Base-by-base conservation (phyloP, 2,113 vertebrate genomes). In the Rhegmatorhina hoffmannsi region DNA sequence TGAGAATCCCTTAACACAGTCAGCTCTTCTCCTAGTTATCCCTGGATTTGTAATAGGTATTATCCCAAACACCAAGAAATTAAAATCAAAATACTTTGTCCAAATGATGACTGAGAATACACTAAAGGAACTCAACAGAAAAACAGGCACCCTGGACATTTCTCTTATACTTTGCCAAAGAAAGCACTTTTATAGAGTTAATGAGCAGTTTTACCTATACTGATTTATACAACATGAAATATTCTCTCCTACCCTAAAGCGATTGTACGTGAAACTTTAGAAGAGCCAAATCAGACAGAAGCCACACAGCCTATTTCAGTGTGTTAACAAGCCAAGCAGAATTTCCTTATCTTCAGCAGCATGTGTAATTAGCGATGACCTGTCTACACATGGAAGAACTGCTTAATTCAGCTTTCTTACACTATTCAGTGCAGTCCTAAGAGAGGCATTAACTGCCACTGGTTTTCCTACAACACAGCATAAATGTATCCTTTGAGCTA, bases 351-450 rank as follows among this genome's bases (percentile, higher is more conserved):
- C 76, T 53, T 90, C 58, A 69, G 84, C 62, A 96, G 87, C 81
- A 89, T 0, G 17, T 73, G 62, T 84, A 92, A 96, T 93, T 90
- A 86, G 83, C 8, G 60, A 75, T 91, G 89, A 96, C 85, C 93
- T 81, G 56, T 60, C 80, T 88, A 60, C 77, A 80, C 17, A 84
- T 40, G 87, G 76, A 75, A 88, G 58, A 95, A 96, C 66, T 94
- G 83, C 86, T 91, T 94, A 92, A 94, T 84, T 96, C 90, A 94
- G 92, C 76, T 93, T 93, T 93, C 94, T 92, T 82, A 14, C 44
- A 60, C 72, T 94, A 56, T 64, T 90, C 0, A 1, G 38, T 87
- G 25, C 46, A 87, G 70, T 91, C 36, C 58, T 94, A 58, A 75
- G 56, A 92, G 69, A 17, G 69, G 21, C 8, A 59, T 89, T 89